Base-by-base conservation (phyloP, 2,797 vertebrate species). In the Columba guinea region DNA sequence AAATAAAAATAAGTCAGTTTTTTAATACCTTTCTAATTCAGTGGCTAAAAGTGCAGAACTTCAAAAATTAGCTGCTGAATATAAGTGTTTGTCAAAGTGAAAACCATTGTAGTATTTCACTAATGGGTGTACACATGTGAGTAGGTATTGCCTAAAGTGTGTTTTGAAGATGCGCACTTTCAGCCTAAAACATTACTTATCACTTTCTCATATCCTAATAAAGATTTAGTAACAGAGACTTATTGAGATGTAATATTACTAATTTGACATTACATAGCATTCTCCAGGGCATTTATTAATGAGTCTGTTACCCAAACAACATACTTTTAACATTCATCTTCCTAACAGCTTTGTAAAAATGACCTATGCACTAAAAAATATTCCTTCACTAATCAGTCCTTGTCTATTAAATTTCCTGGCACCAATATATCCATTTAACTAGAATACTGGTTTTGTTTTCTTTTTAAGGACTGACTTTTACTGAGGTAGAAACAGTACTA, bases 391-490 rank as follows among this genome's bases (percentile, higher is more conserved):
- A 64, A 35, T 63, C 76, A 87, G 28, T 69, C 34, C 30, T 85
- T 63, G 41, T 55, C 23, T 87, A 22, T 73, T 55, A 21, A 84
- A 27, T 73, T 84, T 79, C 63, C 48, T 48, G 59, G 19, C 18
- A 68, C 8, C 7, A 34, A 16, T 39, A 56, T 14, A 53, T 35
- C 5, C 15, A 23, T 74, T 62, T 49, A 56, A 64, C 27, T 28
- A 48, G n/a, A 87, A 52, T n/a, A 52, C 3, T 51, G 3, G 0
- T 15, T 39, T 56, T 11, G 14, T 0, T 0, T 1, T 30, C 79
- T 76, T 84, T 68, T 87, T 17, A 41, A 51, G 21, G 32, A 65
- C 12, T 41, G 32, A 34, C n/a, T 91, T 89, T 62, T 65, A 53
- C 26, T 34, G 34, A 62, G 34, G 7, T 79, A 48, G 9, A 24